These are phyloP conservation scores for Piaya cayana DNA, from an alignment of 2,113 vertebrate species.

Conservation along the genomic window DNA sequence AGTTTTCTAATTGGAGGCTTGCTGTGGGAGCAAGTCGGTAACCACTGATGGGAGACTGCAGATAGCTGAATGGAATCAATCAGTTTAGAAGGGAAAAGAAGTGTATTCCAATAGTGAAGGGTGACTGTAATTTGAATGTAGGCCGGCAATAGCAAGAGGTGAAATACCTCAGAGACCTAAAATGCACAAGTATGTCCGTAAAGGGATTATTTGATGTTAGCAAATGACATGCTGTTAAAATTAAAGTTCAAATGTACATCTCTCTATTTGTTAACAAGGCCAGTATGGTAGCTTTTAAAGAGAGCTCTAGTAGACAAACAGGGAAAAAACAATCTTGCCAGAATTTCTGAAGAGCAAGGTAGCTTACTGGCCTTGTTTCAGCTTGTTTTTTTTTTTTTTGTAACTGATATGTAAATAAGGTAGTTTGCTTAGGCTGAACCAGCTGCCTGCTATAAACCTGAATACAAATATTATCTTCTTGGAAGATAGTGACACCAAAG, in stretches of 20 bases:
- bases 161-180: slow-evolving; percentile 24
- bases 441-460: background rate
- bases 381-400: background rate
- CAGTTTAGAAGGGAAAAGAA: background rate
- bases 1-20: background rate
- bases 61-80: background rate
- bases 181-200: background rate
- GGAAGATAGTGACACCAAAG: background rate
- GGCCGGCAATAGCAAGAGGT: background rate
- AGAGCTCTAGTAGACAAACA: background rate
- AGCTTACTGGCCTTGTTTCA: background rate
- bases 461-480: background rate
- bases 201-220: background rate
- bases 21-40: background rate
- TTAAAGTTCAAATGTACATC: background rate
- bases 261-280: background rate
- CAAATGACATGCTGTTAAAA: slow-evolving; percentile 14
- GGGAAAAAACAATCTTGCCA: background rate
- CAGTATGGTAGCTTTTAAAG: background rate
- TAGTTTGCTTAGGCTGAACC: background rate
- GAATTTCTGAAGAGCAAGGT: background rate
- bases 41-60: background rate
- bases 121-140: background rate
- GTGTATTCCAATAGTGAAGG: background rate
- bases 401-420: background rate